Base-by-base conservation (phyloP, 2,888 invertebrate species). In the Rotaria macrura region DNA sequence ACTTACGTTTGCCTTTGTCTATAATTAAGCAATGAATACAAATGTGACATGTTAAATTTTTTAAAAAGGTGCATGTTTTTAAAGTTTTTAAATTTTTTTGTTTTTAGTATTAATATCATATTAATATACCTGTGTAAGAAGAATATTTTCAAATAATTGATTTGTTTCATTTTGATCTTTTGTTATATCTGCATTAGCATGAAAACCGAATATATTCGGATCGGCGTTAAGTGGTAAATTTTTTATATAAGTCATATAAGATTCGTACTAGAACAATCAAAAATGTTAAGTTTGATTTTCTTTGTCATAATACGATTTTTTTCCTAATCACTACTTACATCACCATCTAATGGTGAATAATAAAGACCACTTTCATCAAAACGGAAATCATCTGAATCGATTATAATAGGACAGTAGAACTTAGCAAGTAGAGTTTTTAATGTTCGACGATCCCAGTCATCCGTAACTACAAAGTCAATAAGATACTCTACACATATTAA, bases 401-500 rank as follows among this genome's bases (percentile, higher is more conserved):
- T 89, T 65, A 91, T 89, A 7, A 88, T 88, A 0, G 87, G 87
- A 87, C 89, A 89, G 88, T 91, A 91, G 88, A 91, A 92, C 87
- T 90, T 90, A 85, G 89, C 88, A 47, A 92, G 89, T 85, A 92
- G 88, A 85, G 92, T 91, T 85, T 89, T 89, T n/a, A 92, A 89
- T 0, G 91, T 91, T 29, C 92, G 88, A 49, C 92, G 88, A 88
- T 92, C 92, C 89, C 91, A 90, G 88, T 91, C 91, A 87, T 92
- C 92, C 2, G 92, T 92, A 17, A 92, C 92, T 88, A 92, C 23
- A 20, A 52, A 52, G 7, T 49, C 14, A 49, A 49, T 12, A 12
- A 49, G 17, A 49, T 49, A n/a, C n/a, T n/a, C n/a, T n/a, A n/a
- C n/a, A n/a, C n/a, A n/a, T n/a, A n/a, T n/a, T n/a, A n/a, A n/a